Base-by-base conservation (phyloP, 2,113 vertebrate genomes). In the Crocuta crocuta region DNA sequence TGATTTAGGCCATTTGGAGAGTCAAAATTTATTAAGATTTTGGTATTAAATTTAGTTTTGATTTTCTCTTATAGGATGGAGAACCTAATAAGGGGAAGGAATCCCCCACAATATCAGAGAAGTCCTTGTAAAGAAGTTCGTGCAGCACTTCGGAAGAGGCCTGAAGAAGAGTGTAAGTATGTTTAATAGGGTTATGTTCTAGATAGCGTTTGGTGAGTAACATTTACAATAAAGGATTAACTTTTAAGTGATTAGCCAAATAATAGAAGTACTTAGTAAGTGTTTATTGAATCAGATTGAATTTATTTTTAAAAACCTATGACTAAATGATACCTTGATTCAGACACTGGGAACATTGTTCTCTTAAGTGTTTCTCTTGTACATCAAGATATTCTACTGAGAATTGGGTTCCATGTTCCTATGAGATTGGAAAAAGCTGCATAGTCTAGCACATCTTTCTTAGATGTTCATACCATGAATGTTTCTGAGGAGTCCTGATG, bases 141-240 rank as follows among this genome's bases (percentile, higher is more conserved):
- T 90, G 97, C 97, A 65, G 97, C 98, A 35, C 90, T 98, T 68
- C 96, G 98, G 87, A 98, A 98, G 93, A 98, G 98, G 78, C 98
- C 98, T 91, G 98, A 98, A 55, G 98, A 98, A 84, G 98, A 98
- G 98, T 98, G 98, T 98, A 98, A 98, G 98, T 98, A 97, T 97
- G 79, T 95, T 94, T 97, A 73, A 95, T 93, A 33, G 35, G 90
- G 80, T 84, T 92, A 26, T 78, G 28, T 53, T 79, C 21, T 96
- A 83, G 43, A 15, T 74, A 98, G 81, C 73, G 43, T 73, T 83
- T 73, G 90, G 65, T 97, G 91, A 97, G 87, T 95, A 73, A 10
- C 4, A 50, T 11, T 71, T 33, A 76, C 94, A 91, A 76, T 23
- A 23, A 53, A 88, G 21, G 1, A 7, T 39, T 96, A 16, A 71